Evolutionary conservation across 2,113 vertebrate species (phyloP).

Genomic region (Raja brachyura): DNA sequence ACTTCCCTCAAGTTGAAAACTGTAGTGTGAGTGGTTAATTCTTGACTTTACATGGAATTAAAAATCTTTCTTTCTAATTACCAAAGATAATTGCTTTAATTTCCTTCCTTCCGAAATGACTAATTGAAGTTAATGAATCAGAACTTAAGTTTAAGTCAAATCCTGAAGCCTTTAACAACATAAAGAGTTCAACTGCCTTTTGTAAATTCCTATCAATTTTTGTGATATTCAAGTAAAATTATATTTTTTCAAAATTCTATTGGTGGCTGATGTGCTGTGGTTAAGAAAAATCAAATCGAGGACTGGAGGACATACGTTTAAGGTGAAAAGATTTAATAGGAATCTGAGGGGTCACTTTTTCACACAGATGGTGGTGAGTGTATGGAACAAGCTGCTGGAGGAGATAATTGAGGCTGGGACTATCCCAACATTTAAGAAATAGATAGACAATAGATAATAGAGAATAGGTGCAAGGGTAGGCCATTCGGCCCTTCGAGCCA

Average conservation of each 20-base stretch:
- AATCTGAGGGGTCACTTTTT: no score
- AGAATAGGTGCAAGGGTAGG: no score
- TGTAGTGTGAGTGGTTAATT: not conserved
- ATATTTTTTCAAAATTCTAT: not conserved
- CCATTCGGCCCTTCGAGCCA: no score
- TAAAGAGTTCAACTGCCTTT: not conserved
- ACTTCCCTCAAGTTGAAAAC: not conserved
- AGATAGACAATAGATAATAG: no score
- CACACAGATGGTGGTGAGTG: no score
- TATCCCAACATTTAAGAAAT: no score
- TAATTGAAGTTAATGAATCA: constrained; percentile 2
- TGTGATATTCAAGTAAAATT: not conserved
- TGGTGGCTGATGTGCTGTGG: not conserved
- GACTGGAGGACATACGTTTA: no score
- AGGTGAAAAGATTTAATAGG: no score
- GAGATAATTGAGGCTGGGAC: no score
- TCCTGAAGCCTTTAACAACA: not conserved
- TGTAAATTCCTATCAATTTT: not conserved
- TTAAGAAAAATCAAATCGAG: not conserved
- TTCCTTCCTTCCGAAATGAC: constrained; percentile 16
- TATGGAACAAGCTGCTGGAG: no score
- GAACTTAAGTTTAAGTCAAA: constrained; percentile 1
- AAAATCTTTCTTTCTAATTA: not conserved
- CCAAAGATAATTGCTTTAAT: constrained; percentile 15
- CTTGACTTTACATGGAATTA: not conserved